A percentile compares a stretch with the other conserved stretches of the same genome.
These are phyloP conservation scores for Xylota sylvarum DNA, from an alignment of 2,888 invertebrate species.

Conservation along the genomic window DNA sequence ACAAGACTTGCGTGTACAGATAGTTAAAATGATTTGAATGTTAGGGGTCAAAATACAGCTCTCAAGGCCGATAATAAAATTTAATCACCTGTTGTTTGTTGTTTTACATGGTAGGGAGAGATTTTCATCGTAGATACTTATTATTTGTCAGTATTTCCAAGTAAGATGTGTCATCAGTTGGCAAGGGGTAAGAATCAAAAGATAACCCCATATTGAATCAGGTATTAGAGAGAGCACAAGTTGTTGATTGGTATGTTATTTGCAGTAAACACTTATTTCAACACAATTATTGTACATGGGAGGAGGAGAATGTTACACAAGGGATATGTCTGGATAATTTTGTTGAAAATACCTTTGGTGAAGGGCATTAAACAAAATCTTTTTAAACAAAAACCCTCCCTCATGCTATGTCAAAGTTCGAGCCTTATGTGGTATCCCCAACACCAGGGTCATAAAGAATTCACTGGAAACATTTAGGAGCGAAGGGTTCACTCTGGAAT, in stretches of 20 bases:
- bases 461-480: slow-evolving; percentile 6
- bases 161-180: not conserved
- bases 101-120: not conserved
- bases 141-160: not conserved
- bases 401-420: not conserved
- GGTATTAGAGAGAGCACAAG: not conserved
- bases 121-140: not conserved
- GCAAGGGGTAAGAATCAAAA: not conserved
- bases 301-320: not conserved
- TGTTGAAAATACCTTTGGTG: not conserved
- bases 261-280: not conserved
- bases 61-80: not conserved
- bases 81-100: slow-evolving; percentile 11
- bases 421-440: not conserved
- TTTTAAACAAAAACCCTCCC: not conserved
- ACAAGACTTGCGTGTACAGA: slow-evolving; percentile 6
- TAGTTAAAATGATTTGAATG: slow-evolving; percentile 1
- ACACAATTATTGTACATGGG: not conserved
- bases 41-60: not conserved
- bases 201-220: slow-evolving; percentile 16
- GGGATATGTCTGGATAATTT: not conserved
- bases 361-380: not conserved
- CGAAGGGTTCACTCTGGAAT: not conserved
- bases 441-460: slow-evolving; percentile 13
- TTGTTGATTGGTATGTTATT: not conserved